A percentile compares a stretch with the other conserved stretches of the same genome.
Conservation (phyloP, 2,888 invertebrate species). For the Omphaloscelis lunosa region DNA sequence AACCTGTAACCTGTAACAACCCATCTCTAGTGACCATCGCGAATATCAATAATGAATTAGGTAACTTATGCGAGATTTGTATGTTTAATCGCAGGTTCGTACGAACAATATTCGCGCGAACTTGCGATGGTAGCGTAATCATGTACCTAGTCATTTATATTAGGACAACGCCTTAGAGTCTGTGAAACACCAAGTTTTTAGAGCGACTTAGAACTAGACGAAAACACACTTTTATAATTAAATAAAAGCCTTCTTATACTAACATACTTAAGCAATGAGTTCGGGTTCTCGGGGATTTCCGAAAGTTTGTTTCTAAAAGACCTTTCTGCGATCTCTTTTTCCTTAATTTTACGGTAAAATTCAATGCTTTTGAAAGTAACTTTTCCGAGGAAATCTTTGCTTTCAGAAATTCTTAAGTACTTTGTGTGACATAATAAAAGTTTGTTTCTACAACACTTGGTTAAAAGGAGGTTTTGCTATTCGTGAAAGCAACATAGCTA, state of each 20-base stretch:
- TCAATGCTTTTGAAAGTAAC: constrained; percentile 28
- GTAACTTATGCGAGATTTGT: no score
- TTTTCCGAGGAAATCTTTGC: constrained; percentile 37
- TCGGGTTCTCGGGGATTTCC: constrained; percentile 20
- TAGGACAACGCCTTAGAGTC: not conserved
- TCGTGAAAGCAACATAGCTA: not conserved
- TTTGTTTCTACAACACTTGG: constrained; percentile 35
- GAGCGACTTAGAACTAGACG: not conserved
- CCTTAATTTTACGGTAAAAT: constrained; percentile 47
- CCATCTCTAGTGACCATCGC: no score
- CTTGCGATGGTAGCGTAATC: no score
- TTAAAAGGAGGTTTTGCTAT: constrained; percentile 13
- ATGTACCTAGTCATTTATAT: no score
- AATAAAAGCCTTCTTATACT: constrained; percentile 27
- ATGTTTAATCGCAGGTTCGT: no score
- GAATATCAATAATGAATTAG: no score
- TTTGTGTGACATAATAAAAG: constrained; percentile 43
- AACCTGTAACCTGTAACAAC: no score
- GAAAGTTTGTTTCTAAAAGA: constrained; percentile 16
- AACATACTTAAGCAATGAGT: constrained; percentile 38
- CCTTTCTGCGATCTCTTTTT: constrained; percentile 19
- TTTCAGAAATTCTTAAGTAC: constrained; percentile 41
- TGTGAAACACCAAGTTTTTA: not conserved
- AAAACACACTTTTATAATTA: constrained; percentile 54
- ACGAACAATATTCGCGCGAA: no score